These are phyloP conservation scores for Drosophila algonquin DNA, from an alignment of 2,888 invertebrate species.

Conservation along the genomic window DNA sequence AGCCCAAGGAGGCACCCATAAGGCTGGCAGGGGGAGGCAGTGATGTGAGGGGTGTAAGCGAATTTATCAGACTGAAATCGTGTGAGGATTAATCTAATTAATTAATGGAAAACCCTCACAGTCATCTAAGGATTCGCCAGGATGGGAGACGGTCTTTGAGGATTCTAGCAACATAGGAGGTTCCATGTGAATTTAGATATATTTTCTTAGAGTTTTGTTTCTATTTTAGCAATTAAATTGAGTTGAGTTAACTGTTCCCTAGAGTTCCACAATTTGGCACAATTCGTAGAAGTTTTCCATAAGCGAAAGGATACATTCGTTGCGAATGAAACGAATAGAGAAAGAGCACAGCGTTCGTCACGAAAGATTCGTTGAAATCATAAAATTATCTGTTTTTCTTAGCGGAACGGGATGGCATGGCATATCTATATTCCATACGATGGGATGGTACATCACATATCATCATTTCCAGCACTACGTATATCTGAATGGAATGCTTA, in stretches of 20 bases:
- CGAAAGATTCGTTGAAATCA: too few relatives aligned
- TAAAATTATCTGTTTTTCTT: too few relatives aligned
- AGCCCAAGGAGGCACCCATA: not conserved
- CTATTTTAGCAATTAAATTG: not conserved
- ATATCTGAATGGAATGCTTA: too few relatives aligned
- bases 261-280: too few relatives aligned
- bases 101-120: not conserved
- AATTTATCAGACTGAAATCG: not conserved
- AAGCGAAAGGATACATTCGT: not conserved
- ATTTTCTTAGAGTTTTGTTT: not conserved
- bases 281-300: not conserved
- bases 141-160: slow-evolving; percentile 32
- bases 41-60: slow-evolving; percentile 1
- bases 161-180: not conserved
- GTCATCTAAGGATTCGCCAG: slow-evolving; percentile 26
- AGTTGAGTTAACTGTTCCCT: not conserved
- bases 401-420: too few relatives aligned
- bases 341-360: too few relatives aligned
- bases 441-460: too few relatives aligned
- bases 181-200: not conserved
- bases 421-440: too few relatives aligned
- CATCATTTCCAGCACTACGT: too few relatives aligned
- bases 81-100: not conserved
- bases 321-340: too few relatives aligned
- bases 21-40: slow-evolving; percentile 1